phyloP scores from a whole-genome alignment of 2,888 invertebrate species.

The Spilarctia lutea region DNA sequence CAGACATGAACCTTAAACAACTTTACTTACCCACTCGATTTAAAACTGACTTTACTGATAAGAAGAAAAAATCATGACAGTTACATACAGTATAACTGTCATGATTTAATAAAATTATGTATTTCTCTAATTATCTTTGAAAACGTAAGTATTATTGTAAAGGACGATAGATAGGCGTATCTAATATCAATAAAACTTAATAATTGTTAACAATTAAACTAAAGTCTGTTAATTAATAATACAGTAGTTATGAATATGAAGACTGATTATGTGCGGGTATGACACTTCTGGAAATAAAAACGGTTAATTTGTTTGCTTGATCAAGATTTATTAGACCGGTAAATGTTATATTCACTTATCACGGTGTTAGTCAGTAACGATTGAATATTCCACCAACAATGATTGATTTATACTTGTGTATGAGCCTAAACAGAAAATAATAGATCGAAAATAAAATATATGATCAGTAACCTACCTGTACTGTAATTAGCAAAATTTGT shows the following conservation, averaged over 20 bases:
- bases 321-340: neutral
- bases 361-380: neutral
- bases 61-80: neutral
- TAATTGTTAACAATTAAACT: neutral
- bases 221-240: neutral
- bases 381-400: neutral
- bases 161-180: neutral
- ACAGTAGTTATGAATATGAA: neutral
- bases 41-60: slow-evolving; percentile 1
- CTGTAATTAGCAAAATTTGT: neutral
- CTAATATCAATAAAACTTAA: slow-evolving; percentile 3
- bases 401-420: neutral
- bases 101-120: neutral
- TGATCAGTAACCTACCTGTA: neutral
- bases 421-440: neutral
- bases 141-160: slow-evolving; percentile 6
- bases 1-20: neutral
- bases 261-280: neutral
- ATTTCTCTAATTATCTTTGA: neutral
- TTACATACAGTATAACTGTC: neutral
- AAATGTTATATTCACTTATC: neutral
- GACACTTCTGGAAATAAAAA: neutral
- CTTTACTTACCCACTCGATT: slow-evolving; percentile 6
- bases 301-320: neutral
- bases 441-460: neutral